Evolutionary conservation across 2,113 vertebrate species (phyloP).

Genomic region (Nyctibius bracteatus): DNA sequence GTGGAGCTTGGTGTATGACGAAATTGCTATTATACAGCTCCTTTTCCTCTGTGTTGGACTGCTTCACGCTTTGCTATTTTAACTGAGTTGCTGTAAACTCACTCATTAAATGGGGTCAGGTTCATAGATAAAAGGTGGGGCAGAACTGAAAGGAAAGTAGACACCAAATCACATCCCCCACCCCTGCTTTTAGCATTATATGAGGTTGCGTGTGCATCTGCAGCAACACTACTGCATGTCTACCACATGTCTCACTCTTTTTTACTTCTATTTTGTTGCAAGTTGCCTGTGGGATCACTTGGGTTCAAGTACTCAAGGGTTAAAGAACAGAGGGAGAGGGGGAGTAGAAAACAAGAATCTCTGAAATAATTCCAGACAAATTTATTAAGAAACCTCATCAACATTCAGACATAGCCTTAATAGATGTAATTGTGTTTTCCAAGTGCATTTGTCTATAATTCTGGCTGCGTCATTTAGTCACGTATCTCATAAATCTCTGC

Average conservation of each 20-base stretch:
- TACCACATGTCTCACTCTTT: background rate
- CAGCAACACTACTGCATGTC: background rate
- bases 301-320: background rate
- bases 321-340: background rate
- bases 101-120: background rate
- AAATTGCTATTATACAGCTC: background rate
- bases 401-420: background rate
- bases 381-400: background rate
- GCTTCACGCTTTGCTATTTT: background rate
- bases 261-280: background rate
- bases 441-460: background rate
- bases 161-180: background rate
- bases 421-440: background rate
- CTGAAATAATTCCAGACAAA: background rate
- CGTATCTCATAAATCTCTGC: background rate
- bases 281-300: background rate
- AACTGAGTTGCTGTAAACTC: background rate
- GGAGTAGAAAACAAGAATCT: background rate
- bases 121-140: background rate
- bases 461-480: background rate
- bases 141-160: background rate
- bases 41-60: background rate
- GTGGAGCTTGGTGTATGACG: background rate
- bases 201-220: fast-evolving
- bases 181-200: background rate